These are phyloP conservation scores for Brachionus angularis DNA, from an alignment of 1,140 invertebrate species.

Conservation along the genomic window DNA sequence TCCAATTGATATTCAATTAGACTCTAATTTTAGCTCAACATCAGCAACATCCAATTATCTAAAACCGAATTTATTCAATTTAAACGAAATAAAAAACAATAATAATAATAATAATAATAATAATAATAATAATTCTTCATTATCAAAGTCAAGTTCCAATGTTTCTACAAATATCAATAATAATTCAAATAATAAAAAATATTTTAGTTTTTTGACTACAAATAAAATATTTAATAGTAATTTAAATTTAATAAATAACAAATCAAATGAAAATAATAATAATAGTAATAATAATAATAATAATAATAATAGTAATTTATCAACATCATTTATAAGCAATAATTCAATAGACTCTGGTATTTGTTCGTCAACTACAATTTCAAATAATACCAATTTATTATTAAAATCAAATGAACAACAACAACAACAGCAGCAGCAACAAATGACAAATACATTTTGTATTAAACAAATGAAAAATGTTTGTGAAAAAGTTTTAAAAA, in stretches of 20 bases:
- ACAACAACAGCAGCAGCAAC: too few relatives aligned
- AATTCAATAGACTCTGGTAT: not conserved
- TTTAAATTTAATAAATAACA: not conserved
- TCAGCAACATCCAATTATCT: not conserved
- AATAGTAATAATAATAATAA: not conserved
- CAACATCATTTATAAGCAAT: not conserved
- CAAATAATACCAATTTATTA: not conserved
- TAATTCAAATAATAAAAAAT: not conserved
- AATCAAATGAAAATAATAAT: not conserved
- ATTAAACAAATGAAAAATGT: too few relatives aligned
- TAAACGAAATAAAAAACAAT: not conserved
- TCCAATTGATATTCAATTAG: not conserved
- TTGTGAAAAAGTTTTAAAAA: too few relatives aligned
- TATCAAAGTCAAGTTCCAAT: too few relatives aligned
- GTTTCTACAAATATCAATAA: not conserved
- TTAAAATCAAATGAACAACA: not conserved
- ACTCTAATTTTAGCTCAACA: not conserved
- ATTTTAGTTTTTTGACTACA: constrained; percentile 40
- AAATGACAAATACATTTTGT: too few relatives aligned
- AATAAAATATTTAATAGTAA: constrained; percentile 16
- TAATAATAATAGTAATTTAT: not conserved
- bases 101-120: too few relatives aligned
- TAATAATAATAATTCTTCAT: too few relatives aligned
- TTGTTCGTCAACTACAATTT: not conserved
- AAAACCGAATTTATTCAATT: not conserved